Percentiles rank a stretch among this genome's conserved stretches.
phyloP scores from a whole-genome alignment of 37 sponge, comb jelly and placozoan genomes.

The Theonella swinhoei region DNA sequence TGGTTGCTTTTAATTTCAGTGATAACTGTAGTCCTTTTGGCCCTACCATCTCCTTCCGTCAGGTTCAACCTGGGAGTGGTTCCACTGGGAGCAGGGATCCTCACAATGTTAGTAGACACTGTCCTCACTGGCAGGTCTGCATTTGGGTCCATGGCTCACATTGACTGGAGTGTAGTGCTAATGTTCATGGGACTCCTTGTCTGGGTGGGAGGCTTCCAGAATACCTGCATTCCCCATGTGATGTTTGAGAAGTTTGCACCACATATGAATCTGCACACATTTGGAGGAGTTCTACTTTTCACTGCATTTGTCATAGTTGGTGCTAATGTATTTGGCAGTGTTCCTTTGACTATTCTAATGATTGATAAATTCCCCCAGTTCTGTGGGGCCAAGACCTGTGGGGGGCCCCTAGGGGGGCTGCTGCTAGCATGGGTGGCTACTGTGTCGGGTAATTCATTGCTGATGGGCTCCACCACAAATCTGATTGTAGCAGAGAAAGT shows the following conservation, averaged over 20 bases:
- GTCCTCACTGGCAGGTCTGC: conserved; percentile 30
- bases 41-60: conserved; percentile 11
- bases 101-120: conserved; percentile 43
- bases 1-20: conserved; percentile 30
- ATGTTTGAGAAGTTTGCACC: conserved; percentile 12
- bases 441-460: conserved; percentile 51
- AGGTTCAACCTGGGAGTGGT: conserved; percentile 58
- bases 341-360: conserved; percentile 46
- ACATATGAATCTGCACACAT: conserved; percentile 25
- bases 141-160: conserved; percentile 28
- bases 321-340: conserved; percentile 46
- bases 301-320: conserved; percentile 48
- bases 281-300: conserved; percentile 50
- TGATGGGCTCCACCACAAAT: conserved; percentile 50
- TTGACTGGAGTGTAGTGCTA: conserved; percentile 63
- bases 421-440: conserved; percentile 58
- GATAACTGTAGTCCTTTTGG: conserved; percentile 3
- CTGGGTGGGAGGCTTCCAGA: conserved; percentile 59
- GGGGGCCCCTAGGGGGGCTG: conserved; percentile 19
- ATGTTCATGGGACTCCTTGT: conserved; percentile 59
- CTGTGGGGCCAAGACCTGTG: conserved; percentile 32
- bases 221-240: conserved; percentile 40
- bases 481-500: conserved; percentile 66
- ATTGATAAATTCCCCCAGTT: conserved; percentile 35
- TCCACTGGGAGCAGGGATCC: conserved; percentile 51